Base-by-base conservation (phyloP, 2,888 invertebrate genomes). In the Mycalesis mineus region DNA sequence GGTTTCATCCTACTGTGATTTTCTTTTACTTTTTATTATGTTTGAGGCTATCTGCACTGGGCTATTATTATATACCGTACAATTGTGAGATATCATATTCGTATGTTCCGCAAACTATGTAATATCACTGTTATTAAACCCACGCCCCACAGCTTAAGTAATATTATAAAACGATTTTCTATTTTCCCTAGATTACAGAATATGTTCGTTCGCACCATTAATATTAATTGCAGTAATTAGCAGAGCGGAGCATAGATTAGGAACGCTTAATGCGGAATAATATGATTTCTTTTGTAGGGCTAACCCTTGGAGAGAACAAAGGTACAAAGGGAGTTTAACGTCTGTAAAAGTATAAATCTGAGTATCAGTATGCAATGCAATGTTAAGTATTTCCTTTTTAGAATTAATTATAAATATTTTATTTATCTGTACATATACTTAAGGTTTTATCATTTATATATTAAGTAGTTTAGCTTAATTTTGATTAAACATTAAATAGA, bases 171-270 rank as follows among this genome's bases (percentile, higher is more conserved):
- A 31, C 45, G 45, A 31, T 45, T 31, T 45, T 45, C 45, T 29
- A 45, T 45, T 45, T 0, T 8, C 45, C 11, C 0, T 15, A 47
- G 31, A 14, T 47, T 31, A 47, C 31, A 45, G 31, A 47, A 47
- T 33, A 14, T 45, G 29, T 45, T 45, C 31, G 14, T 31, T 15
- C 5, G 6, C 14, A 31, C 15, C 15, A 47, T 47, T 47, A 47
- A 47, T 47, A 47, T 47, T 31, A 15, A 47, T 47, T 47, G 31
- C 45, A 14, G 45, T 47, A 47, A 47, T 47, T 47, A 47, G 31
- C 1, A 13, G 15, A 15, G 9, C 11, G 4, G 45, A 47, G 45
- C 31, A 31, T 47, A 47, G 15, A 31, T 33, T 31, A 15, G 14
- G 14, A 31, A 31, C 14, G 33, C 29, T 31, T 33, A 47, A 13